These are phyloP conservation scores for Toxotes chatareus DNA, from an alignment of 2,113 vertebrate genomes.

Conservation along the genomic window DNA sequence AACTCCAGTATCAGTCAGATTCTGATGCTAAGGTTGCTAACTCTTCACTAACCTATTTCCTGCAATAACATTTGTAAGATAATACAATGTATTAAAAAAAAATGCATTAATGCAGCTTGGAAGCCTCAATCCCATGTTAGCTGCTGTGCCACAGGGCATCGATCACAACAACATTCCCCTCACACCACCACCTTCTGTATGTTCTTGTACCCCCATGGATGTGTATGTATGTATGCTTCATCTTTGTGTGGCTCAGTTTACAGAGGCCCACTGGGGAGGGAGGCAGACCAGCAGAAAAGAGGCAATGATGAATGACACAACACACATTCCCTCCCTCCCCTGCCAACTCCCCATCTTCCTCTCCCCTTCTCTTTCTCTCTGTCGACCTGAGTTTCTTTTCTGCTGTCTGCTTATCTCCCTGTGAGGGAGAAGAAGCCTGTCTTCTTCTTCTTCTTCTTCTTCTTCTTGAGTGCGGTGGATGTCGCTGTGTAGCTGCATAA, in stretches of 20 bases:
- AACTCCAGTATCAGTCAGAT: background rate
- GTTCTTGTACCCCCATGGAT: background rate
- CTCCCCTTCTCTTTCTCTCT: constrained; percentile 17
- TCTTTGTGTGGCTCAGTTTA: constrained; percentile 15
- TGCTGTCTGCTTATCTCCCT: constrained; percentile 51
- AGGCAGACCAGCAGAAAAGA: constrained; percentile 60
- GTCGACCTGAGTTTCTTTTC: constrained; percentile 12
- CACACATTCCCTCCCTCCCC: constrained; percentile 39
- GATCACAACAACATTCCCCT: background rate
- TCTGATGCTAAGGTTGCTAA: background rate
- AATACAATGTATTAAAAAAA: background rate
- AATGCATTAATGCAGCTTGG: too few species aligned
- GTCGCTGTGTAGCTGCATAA: constrained; percentile 44
- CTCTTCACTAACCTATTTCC: background rate
- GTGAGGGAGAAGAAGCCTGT: constrained; percentile 54
- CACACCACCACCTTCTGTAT: background rate
- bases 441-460: constrained; percentile 40
- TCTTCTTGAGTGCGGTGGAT: background rate
- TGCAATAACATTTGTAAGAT: background rate
- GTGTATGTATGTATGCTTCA: background rate
- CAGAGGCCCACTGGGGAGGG: constrained; percentile 36
- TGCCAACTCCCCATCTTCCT: constrained; percentile 24
- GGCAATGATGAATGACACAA: constrained; percentile 69
- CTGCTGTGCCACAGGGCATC: background rate
- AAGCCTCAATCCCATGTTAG: too few species aligned